Conservation (phyloP, 2,888 invertebrate species). For the Elmis aenea region DNA sequence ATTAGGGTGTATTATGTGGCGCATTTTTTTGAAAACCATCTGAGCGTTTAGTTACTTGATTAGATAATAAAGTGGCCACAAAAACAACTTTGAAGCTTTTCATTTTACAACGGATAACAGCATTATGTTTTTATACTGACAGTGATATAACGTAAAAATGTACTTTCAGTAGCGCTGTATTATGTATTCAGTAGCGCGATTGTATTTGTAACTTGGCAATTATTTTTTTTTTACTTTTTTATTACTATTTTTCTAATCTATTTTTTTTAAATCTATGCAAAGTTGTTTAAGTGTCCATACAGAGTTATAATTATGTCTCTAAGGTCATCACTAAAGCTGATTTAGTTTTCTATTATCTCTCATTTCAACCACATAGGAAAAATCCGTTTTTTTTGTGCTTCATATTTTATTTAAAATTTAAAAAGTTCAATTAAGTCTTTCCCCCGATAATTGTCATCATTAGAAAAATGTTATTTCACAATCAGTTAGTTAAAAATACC, state of each 20-base stretch:
- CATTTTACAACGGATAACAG: too few relatives aligned
- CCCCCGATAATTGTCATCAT: too few relatives aligned
- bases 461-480: not conserved
- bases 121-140: too few relatives aligned
- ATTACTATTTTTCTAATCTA: not conserved
- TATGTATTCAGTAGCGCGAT: too few relatives aligned
- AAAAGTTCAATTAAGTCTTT: too few relatives aligned
- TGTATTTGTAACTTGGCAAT: too few relatives aligned
- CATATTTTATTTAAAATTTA: too few relatives aligned
- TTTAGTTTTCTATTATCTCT: not conserved
- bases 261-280: not conserved
- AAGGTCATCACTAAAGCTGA: not conserved
- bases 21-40: conserved; percentile 33
- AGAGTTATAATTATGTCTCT: not conserved
- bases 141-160: too few relatives aligned
- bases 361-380: not conserved
- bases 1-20: conserved; percentile 40
- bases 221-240: too few relatives aligned
- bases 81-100: too few relatives aligned
- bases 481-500: not conserved
- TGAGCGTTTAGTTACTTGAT: conserved; percentile 35
- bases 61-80: conserved; percentile 14
- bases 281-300: not conserved
- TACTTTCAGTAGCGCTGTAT: too few relatives aligned
- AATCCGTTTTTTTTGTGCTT: not conserved